Conservation (phyloP, 2,888 invertebrate species). For the Cerceris ruficornis region DNA sequence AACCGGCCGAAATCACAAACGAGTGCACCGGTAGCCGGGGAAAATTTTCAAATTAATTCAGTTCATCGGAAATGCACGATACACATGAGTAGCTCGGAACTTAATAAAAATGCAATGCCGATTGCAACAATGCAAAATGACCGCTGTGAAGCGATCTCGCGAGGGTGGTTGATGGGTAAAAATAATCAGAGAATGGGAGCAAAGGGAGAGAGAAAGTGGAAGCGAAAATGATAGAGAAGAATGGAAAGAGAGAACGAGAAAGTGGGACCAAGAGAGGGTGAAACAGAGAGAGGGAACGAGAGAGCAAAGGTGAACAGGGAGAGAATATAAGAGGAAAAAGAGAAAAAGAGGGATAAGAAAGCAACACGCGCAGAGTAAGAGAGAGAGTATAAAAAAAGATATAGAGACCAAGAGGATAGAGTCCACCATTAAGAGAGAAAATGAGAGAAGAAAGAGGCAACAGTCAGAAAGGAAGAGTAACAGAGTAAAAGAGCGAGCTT, state of each 20-base stretch:
- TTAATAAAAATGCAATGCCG: constrained; percentile 35
- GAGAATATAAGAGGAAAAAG: too few species aligned
- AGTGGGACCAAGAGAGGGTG: too few species aligned
- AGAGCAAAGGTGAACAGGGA: background rate
- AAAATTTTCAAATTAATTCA: constrained; percentile 38
- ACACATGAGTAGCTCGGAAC: constrained; percentile 16
- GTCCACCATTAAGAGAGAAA: background rate
- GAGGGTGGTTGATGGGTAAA: constrained; percentile 8
- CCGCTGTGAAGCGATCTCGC: constrained; percentile 24
- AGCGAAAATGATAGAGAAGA: too few species aligned
- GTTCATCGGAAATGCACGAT: constrained; percentile 17
- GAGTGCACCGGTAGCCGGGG: background rate
- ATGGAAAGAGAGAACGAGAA: too few species aligned
- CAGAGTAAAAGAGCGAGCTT: too few species aligned
- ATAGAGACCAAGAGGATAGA: too few species aligned
- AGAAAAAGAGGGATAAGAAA: too few species aligned
- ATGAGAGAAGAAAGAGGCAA: background rate
- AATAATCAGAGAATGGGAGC: background rate
- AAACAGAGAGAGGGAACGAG: background rate
- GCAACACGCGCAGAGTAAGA: too few species aligned
- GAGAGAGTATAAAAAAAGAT: too few species aligned
- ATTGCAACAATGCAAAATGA: constrained; percentile 22
- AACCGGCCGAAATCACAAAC: background rate
- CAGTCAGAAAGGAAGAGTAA: too few species aligned
- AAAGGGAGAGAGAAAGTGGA: too few species aligned